Percentiles rank a stretch among this genome's conserved stretches.
phyloP scores from a whole-genome alignment of 2,888 invertebrate species.

The Diloba caeruleocephala region DNA sequence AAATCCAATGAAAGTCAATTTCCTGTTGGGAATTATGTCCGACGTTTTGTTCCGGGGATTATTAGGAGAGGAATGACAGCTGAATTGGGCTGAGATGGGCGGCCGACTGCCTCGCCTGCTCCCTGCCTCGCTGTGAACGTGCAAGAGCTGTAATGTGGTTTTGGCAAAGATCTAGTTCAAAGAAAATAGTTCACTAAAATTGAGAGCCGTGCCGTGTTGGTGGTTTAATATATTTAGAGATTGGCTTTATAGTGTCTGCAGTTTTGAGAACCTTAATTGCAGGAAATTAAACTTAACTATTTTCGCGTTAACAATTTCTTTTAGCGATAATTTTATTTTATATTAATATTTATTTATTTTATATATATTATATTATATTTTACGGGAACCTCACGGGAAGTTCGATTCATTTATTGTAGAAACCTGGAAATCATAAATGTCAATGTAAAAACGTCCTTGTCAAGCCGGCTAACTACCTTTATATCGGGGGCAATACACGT shows the following conservation, averaged over 20 bases:
- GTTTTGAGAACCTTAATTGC: too few relatives aligned
- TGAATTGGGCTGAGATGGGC: conserved; percentile 50
- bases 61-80: conserved; percentile 59
- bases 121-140: conserved; percentile 18
- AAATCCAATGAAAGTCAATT: conserved; percentile 70
- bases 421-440: not conserved
- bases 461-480: not conserved
- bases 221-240: too few relatives aligned
- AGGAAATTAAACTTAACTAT: too few relatives aligned
- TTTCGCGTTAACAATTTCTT: too few relatives aligned
- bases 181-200: conserved; percentile 14
- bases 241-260: too few relatives aligned
- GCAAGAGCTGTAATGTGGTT: conserved; percentile 10
- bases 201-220: too few relatives aligned
- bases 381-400: too few relatives aligned
- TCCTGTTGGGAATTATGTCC: conserved; percentile 64
- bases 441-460: not conserved
- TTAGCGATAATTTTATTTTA: too few relatives aligned
- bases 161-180: conserved; percentile 19
- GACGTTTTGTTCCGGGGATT: conserved; percentile 60
- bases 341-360: too few relatives aligned
- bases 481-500: not conserved
- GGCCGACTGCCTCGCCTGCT: conserved; percentile 1
- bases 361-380: too few relatives aligned
- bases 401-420: not conserved